A percentile compares a stretch with the other conserved stretches of the same genome.
These are phyloP conservation scores for Cinclus cinclus DNA, from an alignment of 2,113 vertebrate genomes.

Conservation along the genomic window DNA sequence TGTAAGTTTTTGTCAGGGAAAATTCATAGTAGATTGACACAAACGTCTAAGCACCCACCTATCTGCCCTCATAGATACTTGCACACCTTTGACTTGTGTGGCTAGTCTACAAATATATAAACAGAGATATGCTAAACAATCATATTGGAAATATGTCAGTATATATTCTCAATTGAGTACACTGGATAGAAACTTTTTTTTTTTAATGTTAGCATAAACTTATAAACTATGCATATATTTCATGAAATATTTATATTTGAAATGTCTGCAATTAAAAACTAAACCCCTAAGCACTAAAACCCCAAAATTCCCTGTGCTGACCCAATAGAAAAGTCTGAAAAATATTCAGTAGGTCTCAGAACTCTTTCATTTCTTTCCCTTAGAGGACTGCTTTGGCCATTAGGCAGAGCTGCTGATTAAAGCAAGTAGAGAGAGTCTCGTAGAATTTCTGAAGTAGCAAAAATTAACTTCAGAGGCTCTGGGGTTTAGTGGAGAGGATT, in stretches of 20 bases:
- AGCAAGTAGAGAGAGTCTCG: background rate
- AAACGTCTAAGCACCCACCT: background rate
- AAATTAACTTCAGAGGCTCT: background rate
- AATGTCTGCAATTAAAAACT: background rate
- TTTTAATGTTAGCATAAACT: background rate
- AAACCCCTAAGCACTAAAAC: background rate
- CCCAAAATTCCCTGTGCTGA: background rate
- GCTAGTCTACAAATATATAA: background rate
- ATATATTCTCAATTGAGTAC: background rate
- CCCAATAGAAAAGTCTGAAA: background rate
- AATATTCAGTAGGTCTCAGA: background rate
- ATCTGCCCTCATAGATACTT: background rate
- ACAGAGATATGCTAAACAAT: background rate
- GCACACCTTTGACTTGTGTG: background rate
- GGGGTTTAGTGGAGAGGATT: background rate
- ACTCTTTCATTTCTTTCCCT: conserved; percentile 2
- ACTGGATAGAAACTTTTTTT: background rate
- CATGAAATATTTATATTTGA: background rate
- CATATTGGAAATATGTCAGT: background rate
- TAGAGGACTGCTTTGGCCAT: background rate
- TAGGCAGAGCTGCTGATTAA: background rate
- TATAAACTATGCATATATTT: background rate
- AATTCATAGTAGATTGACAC: background rate
- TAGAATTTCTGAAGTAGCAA: background rate
- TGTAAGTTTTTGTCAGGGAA: background rate